A percentile compares a stretch with the other conserved stretches of the same genome.
These are phyloP conservation scores for Labeo rohita DNA, from an alignment of 2,113 vertebrate genomes.

Conservation along the genomic window DNA sequence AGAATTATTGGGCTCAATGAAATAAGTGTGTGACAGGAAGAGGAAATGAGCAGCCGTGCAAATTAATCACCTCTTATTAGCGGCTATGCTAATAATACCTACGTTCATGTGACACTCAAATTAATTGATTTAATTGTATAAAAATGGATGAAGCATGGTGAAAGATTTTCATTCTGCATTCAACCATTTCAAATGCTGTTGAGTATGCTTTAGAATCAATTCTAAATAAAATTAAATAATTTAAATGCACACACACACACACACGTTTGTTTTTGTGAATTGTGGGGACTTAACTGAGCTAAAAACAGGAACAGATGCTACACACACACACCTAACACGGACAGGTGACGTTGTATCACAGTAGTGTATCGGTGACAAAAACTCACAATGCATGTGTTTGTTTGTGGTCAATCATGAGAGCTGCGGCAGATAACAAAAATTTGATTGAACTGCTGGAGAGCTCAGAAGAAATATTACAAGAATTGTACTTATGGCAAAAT, in stretches of 20 bases:
- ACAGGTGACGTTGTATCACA: slow-evolving; percentile 46
- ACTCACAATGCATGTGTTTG: slow-evolving; percentile 39
- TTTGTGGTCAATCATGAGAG: slow-evolving; percentile 69
- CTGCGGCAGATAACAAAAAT: slow-evolving; percentile 76
- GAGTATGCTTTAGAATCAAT: background rate
- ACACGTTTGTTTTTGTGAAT: too few species aligned
- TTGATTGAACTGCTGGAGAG: slow-evolving; percentile 72
- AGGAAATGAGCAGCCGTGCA: slow-evolving; percentile 68
- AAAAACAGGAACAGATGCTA: slow-evolving; percentile 44
- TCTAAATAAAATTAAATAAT: background rate
- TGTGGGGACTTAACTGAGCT: slow-evolving; percentile 46
- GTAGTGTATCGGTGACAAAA: slow-evolving; percentile 44
- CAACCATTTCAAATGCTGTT: slow-evolving; percentile 36
- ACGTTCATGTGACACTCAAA: slow-evolving; percentile 59
- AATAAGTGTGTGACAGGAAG: slow-evolving; percentile 73
- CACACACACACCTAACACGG: slow-evolving; percentile 44
- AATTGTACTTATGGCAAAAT: slow-evolving; percentile 45
- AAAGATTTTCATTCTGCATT: slow-evolving; percentile 47
- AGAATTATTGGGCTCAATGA: slow-evolving; percentile 69
- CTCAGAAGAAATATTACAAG: slow-evolving; percentile 39
- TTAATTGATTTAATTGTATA: slow-evolving; percentile 68
- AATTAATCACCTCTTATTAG: slow-evolving; percentile 75
- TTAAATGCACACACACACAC: background rate
- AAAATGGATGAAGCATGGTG: slow-evolving; percentile 57
- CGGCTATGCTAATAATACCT: slow-evolving; percentile 67